Evolutionary conservation across 1,140 invertebrate genomes (phyloP).

Genomic region (Leptonema lineaticorne): DNA sequence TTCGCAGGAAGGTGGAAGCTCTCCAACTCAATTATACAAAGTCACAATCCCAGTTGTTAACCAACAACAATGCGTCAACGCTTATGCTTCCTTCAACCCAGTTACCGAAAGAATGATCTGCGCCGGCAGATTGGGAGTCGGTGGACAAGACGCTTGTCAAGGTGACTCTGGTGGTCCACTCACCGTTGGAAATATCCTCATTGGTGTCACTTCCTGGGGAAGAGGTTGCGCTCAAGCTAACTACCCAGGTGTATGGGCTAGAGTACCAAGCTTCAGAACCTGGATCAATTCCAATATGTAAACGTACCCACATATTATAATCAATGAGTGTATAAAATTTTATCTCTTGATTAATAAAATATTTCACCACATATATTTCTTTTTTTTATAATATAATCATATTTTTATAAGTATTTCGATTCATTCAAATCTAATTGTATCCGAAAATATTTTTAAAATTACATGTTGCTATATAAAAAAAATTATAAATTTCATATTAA

Average conservation of each 20-base stretch:
- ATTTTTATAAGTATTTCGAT: too few species aligned
- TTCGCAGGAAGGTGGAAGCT: constrained; percentile 30
- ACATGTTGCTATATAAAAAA: too few species aligned
- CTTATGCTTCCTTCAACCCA: constrained; percentile 39
- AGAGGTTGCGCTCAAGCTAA: constrained; percentile 58
- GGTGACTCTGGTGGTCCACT: constrained; percentile 63
- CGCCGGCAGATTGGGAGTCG: constrained; percentile 57
- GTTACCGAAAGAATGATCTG: constrained; percentile 71
- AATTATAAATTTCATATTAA: too few species aligned
- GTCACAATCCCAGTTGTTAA: constrained; percentile 48
- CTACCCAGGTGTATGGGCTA: constrained; percentile 67
- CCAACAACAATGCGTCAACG: constrained; percentile 41
- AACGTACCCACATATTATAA: not conserved
- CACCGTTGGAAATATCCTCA: constrained; percentile 50
- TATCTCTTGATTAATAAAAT: not conserved
- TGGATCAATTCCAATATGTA: constrained; percentile 49
- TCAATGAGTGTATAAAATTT: not conserved
- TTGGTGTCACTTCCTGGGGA: constrained; percentile 63
- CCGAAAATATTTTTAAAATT: too few species aligned
- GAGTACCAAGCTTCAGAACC: constrained; percentile 53
- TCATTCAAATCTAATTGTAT: too few species aligned
- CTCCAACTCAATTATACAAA: constrained; percentile 46
- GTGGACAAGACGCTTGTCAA: constrained; percentile 53
- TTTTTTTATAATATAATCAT: too few species aligned
- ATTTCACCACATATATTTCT: too few species aligned